Conservation (phyloP, 2,113 vertebrate genomes). For the Ibidorhyncha struthersii region DNA sequence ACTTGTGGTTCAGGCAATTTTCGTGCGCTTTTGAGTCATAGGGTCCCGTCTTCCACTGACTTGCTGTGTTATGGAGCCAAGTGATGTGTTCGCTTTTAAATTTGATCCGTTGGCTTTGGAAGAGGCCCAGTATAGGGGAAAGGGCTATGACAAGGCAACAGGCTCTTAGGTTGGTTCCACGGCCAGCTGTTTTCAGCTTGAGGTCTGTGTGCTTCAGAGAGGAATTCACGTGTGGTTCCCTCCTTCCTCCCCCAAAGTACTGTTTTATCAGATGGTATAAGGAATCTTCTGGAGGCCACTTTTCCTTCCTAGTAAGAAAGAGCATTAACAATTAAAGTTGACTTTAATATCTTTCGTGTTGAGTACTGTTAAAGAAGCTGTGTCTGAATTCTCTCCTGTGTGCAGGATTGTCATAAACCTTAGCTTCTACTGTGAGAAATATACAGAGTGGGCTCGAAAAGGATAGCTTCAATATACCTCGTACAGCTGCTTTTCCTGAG, state of each 20-base stretch:
- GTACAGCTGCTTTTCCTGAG: background rate
- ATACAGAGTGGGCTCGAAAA: background rate
- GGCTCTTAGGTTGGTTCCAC: background rate
- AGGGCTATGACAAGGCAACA: background rate
- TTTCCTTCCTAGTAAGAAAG: background rate
- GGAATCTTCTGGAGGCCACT: background rate
- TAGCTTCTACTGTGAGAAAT: background rate
- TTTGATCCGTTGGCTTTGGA: background rate
- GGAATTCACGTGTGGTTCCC: background rate
- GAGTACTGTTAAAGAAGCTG: background rate
- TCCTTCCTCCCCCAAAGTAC: background rate
- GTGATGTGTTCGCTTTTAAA: background rate
- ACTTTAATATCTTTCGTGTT: background rate
- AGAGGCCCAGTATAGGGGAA: background rate
- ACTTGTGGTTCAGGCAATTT: background rate
- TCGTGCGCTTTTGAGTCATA: background rate
- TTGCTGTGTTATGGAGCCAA: background rate
- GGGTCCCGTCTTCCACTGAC: background rate
- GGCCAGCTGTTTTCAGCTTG: background rate
- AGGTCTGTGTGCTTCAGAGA: background rate
- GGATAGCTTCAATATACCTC: background rate
- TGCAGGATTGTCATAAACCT: background rate
- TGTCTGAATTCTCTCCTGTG: background rate
- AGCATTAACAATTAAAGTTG: background rate
- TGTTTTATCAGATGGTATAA: background rate